Conservation (phyloP, 1,140 invertebrate species). For the Sinella curviseta region DNA sequence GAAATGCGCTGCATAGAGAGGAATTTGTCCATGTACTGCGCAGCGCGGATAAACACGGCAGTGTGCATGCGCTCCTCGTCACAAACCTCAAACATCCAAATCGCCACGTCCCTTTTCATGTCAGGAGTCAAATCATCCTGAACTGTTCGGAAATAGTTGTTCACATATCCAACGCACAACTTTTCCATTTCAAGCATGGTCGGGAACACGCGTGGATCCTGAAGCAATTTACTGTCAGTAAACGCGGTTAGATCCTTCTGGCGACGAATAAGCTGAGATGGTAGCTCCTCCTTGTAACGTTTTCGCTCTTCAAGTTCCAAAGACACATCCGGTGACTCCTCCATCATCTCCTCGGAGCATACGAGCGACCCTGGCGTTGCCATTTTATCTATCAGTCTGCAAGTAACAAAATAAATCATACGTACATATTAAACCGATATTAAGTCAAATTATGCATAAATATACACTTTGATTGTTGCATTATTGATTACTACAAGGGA, state of each 20-base stretch:
- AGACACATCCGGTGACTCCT: neutral
- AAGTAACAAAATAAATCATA: neutral
- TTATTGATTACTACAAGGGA: neutral
- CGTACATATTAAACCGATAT: neutral
- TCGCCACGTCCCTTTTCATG: slow-evolving; percentile 86
- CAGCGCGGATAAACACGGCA: slow-evolving; percentile 84
- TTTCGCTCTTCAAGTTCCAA: neutral
- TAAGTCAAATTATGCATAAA: neutral
- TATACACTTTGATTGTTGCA: neutral
- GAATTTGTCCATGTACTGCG: slow-evolving; percentile 91
- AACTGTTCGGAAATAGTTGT: slow-evolving; percentile 77
- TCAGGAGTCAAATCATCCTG: slow-evolving; percentile 83
- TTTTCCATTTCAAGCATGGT: slow-evolving; percentile 84
- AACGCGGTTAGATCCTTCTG: slow-evolving; percentile 54
- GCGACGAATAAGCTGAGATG: neutral
- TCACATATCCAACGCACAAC: slow-evolving; percentile 61
- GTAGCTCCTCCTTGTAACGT: neutral
- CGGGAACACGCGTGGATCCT: slow-evolving; percentile 75
- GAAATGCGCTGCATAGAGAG: slow-evolving; percentile 74
- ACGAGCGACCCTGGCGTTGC: neutral
- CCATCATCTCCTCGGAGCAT: slow-evolving; percentile 20
- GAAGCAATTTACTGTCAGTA: slow-evolving; percentile 72
- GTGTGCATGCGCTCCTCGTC: slow-evolving; percentile 87
- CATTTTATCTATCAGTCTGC: neutral
- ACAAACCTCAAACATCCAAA: slow-evolving; percentile 97